Percentiles rank a stretch among this genome's conserved stretches.
Evolutionary conservation across 2,113 vertebrate species (phyloP).

Genomic region (Pithys albifrons): DNA sequence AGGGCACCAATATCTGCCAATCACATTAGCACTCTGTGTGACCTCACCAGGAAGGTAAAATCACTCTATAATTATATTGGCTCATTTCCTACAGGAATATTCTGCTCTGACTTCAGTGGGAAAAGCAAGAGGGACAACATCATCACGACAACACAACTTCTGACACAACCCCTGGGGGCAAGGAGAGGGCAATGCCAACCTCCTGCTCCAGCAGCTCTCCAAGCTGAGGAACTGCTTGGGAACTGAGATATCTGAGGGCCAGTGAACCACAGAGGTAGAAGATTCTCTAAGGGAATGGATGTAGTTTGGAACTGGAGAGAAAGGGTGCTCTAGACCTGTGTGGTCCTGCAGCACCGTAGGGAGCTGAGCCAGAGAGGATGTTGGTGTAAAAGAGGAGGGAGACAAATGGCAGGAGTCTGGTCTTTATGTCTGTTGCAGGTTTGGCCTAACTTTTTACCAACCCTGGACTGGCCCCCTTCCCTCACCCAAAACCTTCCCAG

Average conservation of each 20-base stretch:
- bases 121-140: not conserved
- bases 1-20: not conserved
- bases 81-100: constrained; percentile 39
- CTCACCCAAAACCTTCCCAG: no score
- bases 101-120: not conserved
- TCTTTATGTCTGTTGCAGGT: no score
- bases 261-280: not conserved
- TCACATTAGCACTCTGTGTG: constrained; percentile 30
- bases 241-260: not conserved
- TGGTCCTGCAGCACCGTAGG: not conserved
- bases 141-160: not conserved
- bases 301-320: not conserved
- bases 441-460: no score
- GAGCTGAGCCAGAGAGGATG: not conserved
- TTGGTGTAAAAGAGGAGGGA: not conserved
- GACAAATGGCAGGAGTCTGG: not conserved
- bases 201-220: not conserved
- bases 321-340: not conserved
- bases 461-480: no score
- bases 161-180: not conserved
- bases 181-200: not conserved
- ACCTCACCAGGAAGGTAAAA: constrained; percentile 50
- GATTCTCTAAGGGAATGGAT: not conserved
- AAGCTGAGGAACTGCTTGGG: not conserved
- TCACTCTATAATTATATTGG: constrained; percentile 31